Evolutionary conservation across 92 coral and sea anemone genomes (phyloP).

Genomic region (Porites divaricata): DNA sequence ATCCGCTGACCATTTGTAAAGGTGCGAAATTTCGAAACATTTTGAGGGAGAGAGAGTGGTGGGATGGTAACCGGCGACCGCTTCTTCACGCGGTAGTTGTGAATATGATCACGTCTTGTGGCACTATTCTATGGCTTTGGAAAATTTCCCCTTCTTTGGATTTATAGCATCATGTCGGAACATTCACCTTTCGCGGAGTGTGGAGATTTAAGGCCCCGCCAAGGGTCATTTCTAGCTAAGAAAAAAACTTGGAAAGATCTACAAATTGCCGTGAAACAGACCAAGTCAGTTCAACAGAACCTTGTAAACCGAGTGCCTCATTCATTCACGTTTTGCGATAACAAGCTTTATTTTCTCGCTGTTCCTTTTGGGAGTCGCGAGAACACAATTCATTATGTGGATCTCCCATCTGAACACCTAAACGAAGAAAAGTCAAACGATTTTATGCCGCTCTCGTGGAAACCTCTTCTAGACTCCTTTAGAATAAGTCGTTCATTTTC

Average conservation of each 20-base stretch:
- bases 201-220: slow-evolving; percentile 40
- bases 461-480: slow-evolving; percentile 76
- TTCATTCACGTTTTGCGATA: slow-evolving; percentile 90
- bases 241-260: slow-evolving; percentile 88
- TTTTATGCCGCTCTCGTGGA: slow-evolving; percentile 71
- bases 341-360: slow-evolving; percentile 91
- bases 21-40: slow-evolving; percentile 50
- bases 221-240: slow-evolving; percentile 23
- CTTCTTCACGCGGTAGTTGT: not conserved
- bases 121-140: slow-evolving; percentile 32
- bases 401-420: slow-evolving; percentile 54
- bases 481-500: slow-evolving; percentile 76
- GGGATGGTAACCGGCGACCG: slow-evolving; percentile 13
- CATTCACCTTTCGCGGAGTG: slow-evolving; percentile 30
- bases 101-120: not conserved
- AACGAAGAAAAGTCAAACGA: not conserved
- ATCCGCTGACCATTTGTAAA: slow-evolving; percentile 48
- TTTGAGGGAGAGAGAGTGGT: not conserved
- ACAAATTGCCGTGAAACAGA: slow-evolving; percentile 86
- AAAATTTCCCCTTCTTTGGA: slow-evolving; percentile 14
- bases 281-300: slow-evolving; percentile 77
- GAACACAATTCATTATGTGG: slow-evolving; percentile 93
- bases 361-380: slow-evolving; percentile 93
- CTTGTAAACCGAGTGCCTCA: slow-evolving; percentile 92
- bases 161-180: slow-evolving; percentile 43